Percentiles rank a stretch among this genome's conserved stretches.
Conservation (phyloP, 2,113 vertebrate species). For the Castor canadensis region DNA sequence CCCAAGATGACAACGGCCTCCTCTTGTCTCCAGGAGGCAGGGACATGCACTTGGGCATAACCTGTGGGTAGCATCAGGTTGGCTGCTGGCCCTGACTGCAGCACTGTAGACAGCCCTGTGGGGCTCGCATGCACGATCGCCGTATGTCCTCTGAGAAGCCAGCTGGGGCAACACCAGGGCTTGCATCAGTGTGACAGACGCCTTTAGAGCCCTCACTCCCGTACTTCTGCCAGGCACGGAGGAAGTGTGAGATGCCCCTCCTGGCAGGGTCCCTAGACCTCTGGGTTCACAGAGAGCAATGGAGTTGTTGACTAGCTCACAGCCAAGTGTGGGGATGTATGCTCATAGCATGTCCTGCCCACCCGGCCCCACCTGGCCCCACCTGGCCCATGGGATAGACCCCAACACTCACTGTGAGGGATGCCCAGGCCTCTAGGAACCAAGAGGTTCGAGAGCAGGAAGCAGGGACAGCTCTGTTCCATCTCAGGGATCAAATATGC, state of each 20-base stretch:
- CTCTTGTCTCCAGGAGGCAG: neutral
- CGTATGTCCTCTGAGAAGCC: neutral
- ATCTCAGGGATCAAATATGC: neutral
- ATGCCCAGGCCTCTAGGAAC: neutral
- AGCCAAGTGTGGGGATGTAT: too few relatives aligned
- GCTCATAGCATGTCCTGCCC: too few relatives aligned
- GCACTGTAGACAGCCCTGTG: neutral
- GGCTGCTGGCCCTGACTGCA: neutral
- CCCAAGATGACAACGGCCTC: fast-evolving
- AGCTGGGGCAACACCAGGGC: too few relatives aligned
- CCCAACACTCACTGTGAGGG: neutral
- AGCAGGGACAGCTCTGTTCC: neutral
- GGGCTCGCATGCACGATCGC: neutral
- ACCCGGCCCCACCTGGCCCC: too few relatives aligned
- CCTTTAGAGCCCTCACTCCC: neutral
- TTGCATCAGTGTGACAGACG: too few relatives aligned
- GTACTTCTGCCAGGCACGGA: neutral
- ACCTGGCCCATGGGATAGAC: neutral
- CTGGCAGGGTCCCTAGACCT: neutral
- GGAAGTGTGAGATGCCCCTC: neutral
- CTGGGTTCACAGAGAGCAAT: neutral
- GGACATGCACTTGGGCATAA: too few relatives aligned
- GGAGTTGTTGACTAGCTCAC: neutral
- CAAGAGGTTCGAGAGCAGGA: neutral
- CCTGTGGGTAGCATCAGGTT: neutral